Evolutionary conservation across 1,140 invertebrate species (phyloP).

Genomic region (Drosophila kikkawai): DNA sequence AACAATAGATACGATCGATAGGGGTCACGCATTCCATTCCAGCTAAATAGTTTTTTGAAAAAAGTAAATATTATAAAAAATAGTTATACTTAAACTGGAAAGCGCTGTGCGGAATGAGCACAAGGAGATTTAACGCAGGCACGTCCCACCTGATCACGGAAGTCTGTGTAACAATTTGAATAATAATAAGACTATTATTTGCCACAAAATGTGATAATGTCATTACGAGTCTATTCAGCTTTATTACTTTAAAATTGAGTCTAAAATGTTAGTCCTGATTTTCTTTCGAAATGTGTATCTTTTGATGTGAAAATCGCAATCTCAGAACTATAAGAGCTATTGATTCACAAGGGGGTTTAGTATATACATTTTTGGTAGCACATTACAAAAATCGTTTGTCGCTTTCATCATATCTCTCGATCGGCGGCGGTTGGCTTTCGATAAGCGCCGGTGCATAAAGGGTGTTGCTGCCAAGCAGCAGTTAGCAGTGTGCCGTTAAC

Average conservation of each 20-base stretch:
- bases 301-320: neutral
- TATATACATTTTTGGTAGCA: constrained; percentile 1
- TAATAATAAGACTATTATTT: neutral
- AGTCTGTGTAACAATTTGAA: neutral
- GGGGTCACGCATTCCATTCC: constrained; percentile 6
- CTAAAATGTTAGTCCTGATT: neutral
- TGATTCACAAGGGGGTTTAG: neutral
- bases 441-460: constrained; percentile 64
- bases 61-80: constrained; percentile 1
- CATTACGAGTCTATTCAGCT: neutral
- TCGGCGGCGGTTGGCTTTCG: neutral
- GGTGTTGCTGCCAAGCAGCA: constrained; percentile 31
- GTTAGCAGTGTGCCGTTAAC: constrained; percentile 55
- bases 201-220: neutral
- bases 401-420: constrained; percentile 40
- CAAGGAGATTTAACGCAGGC: neutral
- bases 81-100: neutral
- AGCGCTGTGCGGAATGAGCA: neutral
- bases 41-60: neutral
- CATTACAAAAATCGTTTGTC: constrained; percentile 5
- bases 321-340: neutral
- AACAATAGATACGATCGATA: constrained; percentile 14
- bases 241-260: neutral
- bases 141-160: constrained; percentile 3
- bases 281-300: neutral